Percentiles rank a stretch among this genome's conserved stretches.
These are phyloP conservation scores for Oriolus oriolus DNA, from an alignment of 2,113 vertebrate species.

Conservation along the genomic window DNA sequence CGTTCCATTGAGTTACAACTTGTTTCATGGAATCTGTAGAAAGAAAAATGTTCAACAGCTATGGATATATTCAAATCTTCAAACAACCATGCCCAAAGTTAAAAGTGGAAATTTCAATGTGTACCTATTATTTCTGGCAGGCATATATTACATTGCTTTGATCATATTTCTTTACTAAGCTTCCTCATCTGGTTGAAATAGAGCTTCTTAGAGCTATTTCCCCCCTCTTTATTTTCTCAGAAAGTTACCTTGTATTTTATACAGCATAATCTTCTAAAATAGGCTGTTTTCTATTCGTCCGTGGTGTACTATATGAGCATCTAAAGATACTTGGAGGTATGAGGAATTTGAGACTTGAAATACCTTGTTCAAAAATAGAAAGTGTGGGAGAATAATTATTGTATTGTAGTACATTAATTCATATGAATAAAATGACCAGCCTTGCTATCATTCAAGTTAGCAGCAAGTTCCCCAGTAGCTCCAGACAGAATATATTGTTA, in stretches of 20 bases:
- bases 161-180: constrained; percentile 12
- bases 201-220: neutral
- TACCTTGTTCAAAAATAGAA: neutral
- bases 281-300: neutral
- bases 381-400: neutral
- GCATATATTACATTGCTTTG: neutral
- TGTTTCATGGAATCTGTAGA: neutral
- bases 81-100: neutral
- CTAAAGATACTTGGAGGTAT: neutral
- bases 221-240: neutral
- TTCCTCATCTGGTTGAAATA: neutral
- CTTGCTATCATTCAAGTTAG: neutral
- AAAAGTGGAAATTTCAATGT: neutral
- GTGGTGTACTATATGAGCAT: neutral
- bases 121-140: constrained; percentile 11
- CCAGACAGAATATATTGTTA: neutral
- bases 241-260: neutral
- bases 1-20: neutral
- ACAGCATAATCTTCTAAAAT: neutral
- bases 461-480: neutral
- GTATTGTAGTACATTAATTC: neutral
- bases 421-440: neutral
- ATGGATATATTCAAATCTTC: neutral
- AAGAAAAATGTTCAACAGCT: neutral
- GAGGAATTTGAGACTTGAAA: neutral